These are phyloP conservation scores for Malthinus seriepunctatus DNA, from an alignment of 2,888 invertebrate species.

Conservation along the genomic window DNA sequence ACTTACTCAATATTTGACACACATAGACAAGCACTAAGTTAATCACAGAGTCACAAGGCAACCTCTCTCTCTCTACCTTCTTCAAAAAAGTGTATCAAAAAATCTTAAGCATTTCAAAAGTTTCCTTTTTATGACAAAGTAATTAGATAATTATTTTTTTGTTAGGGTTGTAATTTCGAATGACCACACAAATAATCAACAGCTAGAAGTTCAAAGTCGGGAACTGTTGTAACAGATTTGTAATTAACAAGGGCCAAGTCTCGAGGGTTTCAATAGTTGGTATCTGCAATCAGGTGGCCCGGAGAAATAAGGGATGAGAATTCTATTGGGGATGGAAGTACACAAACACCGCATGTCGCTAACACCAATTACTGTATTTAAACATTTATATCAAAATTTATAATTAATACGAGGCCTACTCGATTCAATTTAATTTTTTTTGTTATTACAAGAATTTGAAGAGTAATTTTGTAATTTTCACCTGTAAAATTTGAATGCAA, in stretches of 20 bases:
- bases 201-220: constrained; percentile 18
- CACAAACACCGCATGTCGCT: constrained; percentile 33
- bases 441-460: neutral
- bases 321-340: constrained; percentile 27
- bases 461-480: neutral
- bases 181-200: constrained; percentile 17
- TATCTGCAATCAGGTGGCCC: constrained; percentile 30
- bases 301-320: constrained; percentile 22
- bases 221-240: constrained; percentile 36
- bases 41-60: no score
- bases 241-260: constrained; percentile 36
- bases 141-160: neutral
- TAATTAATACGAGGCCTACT: no score
- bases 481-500: neutral
- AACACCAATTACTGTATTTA: constrained; percentile 28
- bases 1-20: no score
- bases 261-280: constrained; percentile 28
- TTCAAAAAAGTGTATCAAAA: no score
- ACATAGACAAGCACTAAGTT: no score
- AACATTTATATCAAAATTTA: constrained; percentile 25
- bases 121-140: no score
- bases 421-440: neutral
- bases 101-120: no score
- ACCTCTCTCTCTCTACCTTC: no score
- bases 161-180: constrained; percentile 5